Conservation (phyloP, 2,797 vertebrate genomes). For the Poeciliopsis gracilis region DNA sequence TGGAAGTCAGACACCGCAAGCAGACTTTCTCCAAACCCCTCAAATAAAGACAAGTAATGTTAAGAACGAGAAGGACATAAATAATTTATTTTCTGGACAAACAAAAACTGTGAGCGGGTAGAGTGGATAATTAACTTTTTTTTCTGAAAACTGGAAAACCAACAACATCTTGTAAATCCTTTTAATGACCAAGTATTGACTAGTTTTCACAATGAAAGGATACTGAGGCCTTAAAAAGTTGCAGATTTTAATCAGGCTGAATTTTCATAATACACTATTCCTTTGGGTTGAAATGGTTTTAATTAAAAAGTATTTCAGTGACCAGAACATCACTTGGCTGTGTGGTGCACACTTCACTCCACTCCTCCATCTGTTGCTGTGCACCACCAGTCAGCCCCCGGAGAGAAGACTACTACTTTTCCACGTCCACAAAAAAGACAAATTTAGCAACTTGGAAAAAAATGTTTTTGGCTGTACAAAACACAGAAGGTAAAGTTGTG, state of each 20-base stretch:
- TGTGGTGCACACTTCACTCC: background rate
- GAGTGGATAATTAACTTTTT: background rate
- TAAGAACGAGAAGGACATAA: background rate
- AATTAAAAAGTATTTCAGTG: background rate
- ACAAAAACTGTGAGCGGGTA: background rate
- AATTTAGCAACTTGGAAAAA: background rate
- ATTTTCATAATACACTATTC: background rate
- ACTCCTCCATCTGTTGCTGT: background rate
- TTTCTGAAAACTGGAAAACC: background rate
- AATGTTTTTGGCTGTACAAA: background rate
- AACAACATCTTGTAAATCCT: background rate
- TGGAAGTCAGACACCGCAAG: background rate
- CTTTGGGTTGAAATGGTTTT: background rate
- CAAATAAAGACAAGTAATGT: background rate
- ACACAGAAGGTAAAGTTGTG: background rate
- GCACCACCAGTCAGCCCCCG: background rate
- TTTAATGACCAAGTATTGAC: background rate
- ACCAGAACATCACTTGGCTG: background rate
- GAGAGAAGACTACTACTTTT: background rate
- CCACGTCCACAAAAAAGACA: background rate
- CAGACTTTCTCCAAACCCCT: background rate
- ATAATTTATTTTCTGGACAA: background rate
- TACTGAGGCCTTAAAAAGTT: background rate
- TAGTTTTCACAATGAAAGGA: background rate
- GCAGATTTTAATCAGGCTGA: background rate